A percentile compares a stretch with the other conserved stretches of the same genome.
These are phyloP conservation scores for Eupeodes luniger DNA, from an alignment of 2,888 invertebrate species.

Conservation along the genomic window DNA sequence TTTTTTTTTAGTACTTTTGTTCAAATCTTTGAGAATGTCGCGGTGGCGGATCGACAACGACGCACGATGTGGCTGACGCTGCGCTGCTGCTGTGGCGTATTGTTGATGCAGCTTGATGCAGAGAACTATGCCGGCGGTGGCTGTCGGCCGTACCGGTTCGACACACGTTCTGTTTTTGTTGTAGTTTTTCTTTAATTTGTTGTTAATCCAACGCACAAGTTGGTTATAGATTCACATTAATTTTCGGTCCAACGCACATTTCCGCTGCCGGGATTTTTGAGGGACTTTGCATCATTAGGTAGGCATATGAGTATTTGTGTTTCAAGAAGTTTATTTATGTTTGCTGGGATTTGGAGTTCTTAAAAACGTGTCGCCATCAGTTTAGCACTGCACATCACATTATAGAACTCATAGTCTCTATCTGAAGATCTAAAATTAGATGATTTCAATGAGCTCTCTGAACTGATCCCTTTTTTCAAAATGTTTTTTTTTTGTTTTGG, in stretches of 20 bases:
- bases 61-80: too few species aligned
- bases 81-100: background rate
- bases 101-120: constrained; percentile 26
- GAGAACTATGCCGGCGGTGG: background rate
- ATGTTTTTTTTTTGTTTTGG: background rate
- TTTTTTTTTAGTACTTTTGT: background rate
- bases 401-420: constrained; percentile 6
- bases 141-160: background rate
- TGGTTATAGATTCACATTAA: constrained; percentile 29
- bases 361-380: constrained; percentile 58
- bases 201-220: background rate
- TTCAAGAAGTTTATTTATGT: constrained; percentile 51
- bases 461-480: constrained; percentile 46
- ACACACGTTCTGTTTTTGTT: constrained; percentile 27
- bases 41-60: background rate
- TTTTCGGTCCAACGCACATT: constrained; percentile 66
- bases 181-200: background rate
- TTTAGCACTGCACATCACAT: background rate
- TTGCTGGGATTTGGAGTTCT: constrained; percentile 40
- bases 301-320: background rate
- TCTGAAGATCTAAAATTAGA: constrained; percentile 50
- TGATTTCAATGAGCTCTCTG: constrained; percentile 28
- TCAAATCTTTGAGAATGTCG: constrained; percentile 26
- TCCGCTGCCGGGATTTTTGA: constrained; percentile 50
- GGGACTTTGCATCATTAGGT: constrained; percentile 19